These are phyloP conservation scores for Tyria jacobaeae DNA, from an alignment of 2,888 invertebrate species.

Conservation along the genomic window DNA sequence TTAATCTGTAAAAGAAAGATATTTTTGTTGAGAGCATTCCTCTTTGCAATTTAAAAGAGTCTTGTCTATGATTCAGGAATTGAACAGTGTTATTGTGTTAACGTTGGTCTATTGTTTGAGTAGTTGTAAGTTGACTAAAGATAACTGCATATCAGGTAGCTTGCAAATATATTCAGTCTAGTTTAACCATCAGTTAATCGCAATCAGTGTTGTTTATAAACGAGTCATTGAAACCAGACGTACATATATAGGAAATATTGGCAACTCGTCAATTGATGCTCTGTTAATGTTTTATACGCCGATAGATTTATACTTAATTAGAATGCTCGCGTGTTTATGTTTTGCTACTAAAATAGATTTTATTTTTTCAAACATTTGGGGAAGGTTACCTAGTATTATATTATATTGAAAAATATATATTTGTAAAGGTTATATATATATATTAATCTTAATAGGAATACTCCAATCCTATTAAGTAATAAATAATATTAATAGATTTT, in stretches of 20 bases:
- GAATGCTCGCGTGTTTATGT: conserved; percentile 44
- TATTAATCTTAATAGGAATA: neutral
- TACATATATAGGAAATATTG: conserved; percentile 41
- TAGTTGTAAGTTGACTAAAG: neutral
- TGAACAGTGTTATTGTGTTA: neutral
- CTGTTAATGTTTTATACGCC: conserved; percentile 31
- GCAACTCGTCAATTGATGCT: conserved; percentile 42
- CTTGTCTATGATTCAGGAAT: neutral
- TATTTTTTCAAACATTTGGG: conserved; percentile 8
- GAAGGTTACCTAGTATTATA: conserved; percentile 3
- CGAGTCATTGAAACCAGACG: conserved; percentile 27
- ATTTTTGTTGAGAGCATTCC: conserved; percentile 15
- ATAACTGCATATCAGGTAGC: conserved; percentile 24
- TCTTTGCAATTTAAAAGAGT: neutral
- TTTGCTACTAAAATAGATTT: conserved; percentile 35
- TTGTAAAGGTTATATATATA: neutral
- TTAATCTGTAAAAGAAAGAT: conserved; percentile 72
- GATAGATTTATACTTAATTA: conserved; percentile 37
- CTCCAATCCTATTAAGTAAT: too few relatives aligned
- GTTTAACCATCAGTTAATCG: conserved; percentile 23
- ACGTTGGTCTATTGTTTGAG: neutral
- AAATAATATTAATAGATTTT: too few relatives aligned
- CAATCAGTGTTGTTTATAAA: conserved; percentile 37
- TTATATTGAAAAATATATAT: neutral
- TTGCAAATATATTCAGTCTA: conserved; percentile 19